Evolutionary conservation across 2,797 vertebrate genomes (phyloP), one percentile per base, ranked within the genome.

Genomic region (Enteromius unitaeniatus): DNA sequence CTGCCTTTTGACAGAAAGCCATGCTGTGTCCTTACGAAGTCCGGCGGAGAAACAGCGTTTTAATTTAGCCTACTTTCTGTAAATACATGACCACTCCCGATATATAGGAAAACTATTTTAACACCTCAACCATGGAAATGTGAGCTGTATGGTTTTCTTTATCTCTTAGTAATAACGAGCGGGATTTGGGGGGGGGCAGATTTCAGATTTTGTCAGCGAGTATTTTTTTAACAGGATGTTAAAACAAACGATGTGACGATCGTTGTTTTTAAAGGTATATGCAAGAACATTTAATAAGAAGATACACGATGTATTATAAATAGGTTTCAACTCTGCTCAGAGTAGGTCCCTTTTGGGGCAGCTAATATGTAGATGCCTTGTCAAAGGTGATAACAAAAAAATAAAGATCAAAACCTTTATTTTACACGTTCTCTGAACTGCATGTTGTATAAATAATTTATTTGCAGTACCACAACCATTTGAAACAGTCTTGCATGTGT

Each of bases 11-110:
- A 87, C 89, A 88, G 91, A 94, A 95, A 95, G 94, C 94, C 95
- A 95, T 95, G 92, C 91, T 92, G 91, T 95, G 94, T 95, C 95
- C 93, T 96, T 95, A 94, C 86, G 83, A 60, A 72, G 15, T 78
- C 64, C 14, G n/a, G 72, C 21, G 70, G 49, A 86, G 47, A 82
- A 62, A 78, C 68, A 34, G 80, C 51, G 21, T 81, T 84, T 82
- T 55, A 82, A 55, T 83, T 87, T 87, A 77, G 34, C 15, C 83
- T 89, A 86, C 89, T 86, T 89, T 84, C 81, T 91, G 87, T 93
- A 87, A 86, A 89, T 87, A 89, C 78, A 85, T 68, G 84, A 88
- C 78, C 78, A 88, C 90, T 90, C 91, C 15, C 14, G 11, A 65
- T 40, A 76, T 65, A 79, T 82, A 84, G 72, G 42, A 58, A 77